Base-by-base conservation (phyloP, 2,113 vertebrate species). In the Hippocampus comes region DNA sequence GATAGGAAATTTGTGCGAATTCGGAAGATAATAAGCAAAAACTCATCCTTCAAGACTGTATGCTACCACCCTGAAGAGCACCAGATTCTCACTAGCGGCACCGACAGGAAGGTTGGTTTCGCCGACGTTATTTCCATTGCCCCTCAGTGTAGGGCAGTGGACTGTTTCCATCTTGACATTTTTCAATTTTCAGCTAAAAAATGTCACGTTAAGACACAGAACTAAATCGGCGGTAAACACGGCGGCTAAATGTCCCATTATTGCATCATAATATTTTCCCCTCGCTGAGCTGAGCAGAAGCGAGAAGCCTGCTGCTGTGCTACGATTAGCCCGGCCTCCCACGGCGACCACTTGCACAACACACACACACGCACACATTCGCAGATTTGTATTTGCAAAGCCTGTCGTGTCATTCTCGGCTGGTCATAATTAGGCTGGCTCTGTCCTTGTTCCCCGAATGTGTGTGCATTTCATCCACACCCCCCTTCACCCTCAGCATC, bases 21-120 rank as follows among this genome's bases (percentile, higher is more conserved):
- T 84, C 94, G 95, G 77, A 93, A 93, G 90, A 85, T 98, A 74
- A 89, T 94, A 38, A 88, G 92, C 68, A 94, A 48, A 66, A 66
- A 94, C 82, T 95, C 95, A 0, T 75, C 93, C 48, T 95, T 96
- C 85, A 92, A 89, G 75, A 93, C 92, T 2, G 92, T 95, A 27
- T 96, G 95, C 71, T 98, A 95, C 86, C 94, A 96, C 79, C 94
- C 95, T 0, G 95, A 96, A 11, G 95, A 95, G 73, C 91, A 93
- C 86, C 96, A 97, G 87, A 84, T 96, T 63, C 92, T 96, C 80
- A 96, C 94, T 78, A 90, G 95, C 12, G 96, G 95, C 73, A 94
- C 94, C 1, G 93, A 97, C 87, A 92, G 94, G 76, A 96, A 92
- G 94, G 96, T 96, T 20, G 1, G 64, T 43, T 68, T 72, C 27